phyloP scores from a whole-genome alignment of 2,797 vertebrate species.

The Tragopan temminckii region DNA sequence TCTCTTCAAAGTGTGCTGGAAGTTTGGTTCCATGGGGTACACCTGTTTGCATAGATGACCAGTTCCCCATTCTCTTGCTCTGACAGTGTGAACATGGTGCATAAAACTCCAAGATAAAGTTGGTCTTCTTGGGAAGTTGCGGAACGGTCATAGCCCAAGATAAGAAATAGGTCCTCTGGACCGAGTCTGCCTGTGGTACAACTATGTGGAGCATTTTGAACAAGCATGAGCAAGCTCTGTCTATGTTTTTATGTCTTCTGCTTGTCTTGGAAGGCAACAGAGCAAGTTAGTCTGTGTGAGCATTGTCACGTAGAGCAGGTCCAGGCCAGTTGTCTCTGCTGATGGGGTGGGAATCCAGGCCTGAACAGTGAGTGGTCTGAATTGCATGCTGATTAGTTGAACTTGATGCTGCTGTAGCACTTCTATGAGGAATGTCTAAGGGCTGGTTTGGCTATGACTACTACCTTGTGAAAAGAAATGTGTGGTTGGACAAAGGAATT shows the following conservation, averaged over 20 bases:
- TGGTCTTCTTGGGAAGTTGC: fast-evolving
- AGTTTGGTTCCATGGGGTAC: neutral
- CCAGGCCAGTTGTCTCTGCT: neutral
- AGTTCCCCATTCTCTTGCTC: neutral
- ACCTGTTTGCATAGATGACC: neutral
- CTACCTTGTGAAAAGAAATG: neutral
- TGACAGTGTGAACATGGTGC: neutral
- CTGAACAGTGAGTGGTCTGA: neutral
- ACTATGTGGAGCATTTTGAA: fast-evolving
- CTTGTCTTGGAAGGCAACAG: neutral
- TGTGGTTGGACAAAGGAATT: neutral
- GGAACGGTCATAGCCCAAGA: neutral
- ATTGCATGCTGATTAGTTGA: neutral
- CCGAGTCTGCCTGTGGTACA: neutral
- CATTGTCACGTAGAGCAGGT: neutral
- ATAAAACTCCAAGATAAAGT: neutral
- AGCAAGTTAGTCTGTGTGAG: neutral
- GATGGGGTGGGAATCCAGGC: neutral
- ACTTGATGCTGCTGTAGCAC: neutral
- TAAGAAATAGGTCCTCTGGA: neutral
- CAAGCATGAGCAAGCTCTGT: neutral
- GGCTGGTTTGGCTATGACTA: neutral
- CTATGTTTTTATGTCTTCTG: neutral
- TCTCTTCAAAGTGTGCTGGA: neutral
- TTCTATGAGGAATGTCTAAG: neutral